A percentile compares a stretch with the other conserved stretches of the same genome.
Conservation (phyloP, 2,888 invertebrate genomes). For the Dicyrtomina minuta region DNA sequence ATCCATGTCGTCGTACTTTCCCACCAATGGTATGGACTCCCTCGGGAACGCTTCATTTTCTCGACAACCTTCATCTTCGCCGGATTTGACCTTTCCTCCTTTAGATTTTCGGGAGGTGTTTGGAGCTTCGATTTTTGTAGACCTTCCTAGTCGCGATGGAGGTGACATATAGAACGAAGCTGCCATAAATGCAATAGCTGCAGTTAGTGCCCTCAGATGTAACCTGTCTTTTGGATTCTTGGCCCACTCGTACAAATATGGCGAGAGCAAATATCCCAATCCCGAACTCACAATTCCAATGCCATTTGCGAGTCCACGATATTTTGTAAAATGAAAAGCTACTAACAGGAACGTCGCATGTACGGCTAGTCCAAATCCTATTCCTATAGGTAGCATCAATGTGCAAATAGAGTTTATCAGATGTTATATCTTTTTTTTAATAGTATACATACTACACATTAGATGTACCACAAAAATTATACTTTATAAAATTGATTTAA, state of each 20-base stretch:
- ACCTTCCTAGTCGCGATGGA: background rate
- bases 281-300: slow-evolving; percentile 44
- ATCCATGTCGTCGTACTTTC: no score
- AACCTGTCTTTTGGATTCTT: slow-evolving; percentile 39
- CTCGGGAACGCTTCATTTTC: slow-evolving; percentile 2
- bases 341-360: slow-evolving; percentile 48
- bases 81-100: background rate
- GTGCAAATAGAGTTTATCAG: background rate
- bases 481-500: no score
- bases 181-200: slow-evolving; percentile 45
- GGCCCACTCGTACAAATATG: slow-evolving; percentile 41
- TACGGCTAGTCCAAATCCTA: slow-evolving; percentile 48
- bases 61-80: background rate
- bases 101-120: background rate
- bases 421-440: no score
- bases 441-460: no score
- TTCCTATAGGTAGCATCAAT: slow-evolving; percentile 33
- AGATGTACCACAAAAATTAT: no score
- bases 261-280: slow-evolving; percentile 46
- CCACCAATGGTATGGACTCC: slow-evolving; percentile 8
- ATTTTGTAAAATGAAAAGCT: slow-evolving; percentile 43
- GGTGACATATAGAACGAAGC: slow-evolving; percentile 39
- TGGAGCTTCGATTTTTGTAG: background rate
- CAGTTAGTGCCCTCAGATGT: slow-evolving; percentile 43
- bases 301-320: slow-evolving; percentile 47